Conservation (phyloP, 2,888 invertebrate species). For the Macroteleia sp. region DNA sequence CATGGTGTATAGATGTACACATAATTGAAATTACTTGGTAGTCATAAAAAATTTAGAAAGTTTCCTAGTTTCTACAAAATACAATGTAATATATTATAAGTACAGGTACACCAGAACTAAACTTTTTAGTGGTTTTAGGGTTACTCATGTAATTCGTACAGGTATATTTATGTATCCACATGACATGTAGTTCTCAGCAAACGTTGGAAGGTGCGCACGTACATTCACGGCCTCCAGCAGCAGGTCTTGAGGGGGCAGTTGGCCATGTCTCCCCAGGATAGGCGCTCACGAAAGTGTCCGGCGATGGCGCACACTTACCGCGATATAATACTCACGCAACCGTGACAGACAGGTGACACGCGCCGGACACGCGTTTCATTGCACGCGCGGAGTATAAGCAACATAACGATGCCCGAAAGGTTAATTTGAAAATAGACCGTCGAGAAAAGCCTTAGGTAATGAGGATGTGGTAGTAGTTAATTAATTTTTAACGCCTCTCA, state of each 20-base stretch:
- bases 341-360: conserved; percentile 84
- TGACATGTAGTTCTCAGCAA: conserved; percentile 48
- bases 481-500: conserved; percentile 23
- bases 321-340: conserved; percentile 74
- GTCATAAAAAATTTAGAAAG: too few species aligned
- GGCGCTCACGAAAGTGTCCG: conserved; percentile 70
- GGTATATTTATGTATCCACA: conserved; percentile 57
- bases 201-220: conserved; percentile 57
- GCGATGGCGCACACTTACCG: conserved; percentile 60
- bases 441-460: conserved; percentile 26
- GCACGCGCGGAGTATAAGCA: conserved; percentile 38
- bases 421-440: conserved; percentile 56
- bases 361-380: conserved; percentile 78
- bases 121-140: conserved; percentile 54
- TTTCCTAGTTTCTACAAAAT: too few species aligned
- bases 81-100: too few species aligned
- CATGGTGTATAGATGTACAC: too few species aligned
- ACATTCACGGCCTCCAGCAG: conserved; percentile 64
- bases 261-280: conserved; percentile 78
- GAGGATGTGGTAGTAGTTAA: conserved; percentile 7
- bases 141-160: conserved; percentile 41
- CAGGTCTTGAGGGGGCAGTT: conserved; percentile 76
- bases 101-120: too few species aligned
- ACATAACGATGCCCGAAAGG: conserved; percentile 44
- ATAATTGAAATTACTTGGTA: too few species aligned